Conservation (phyloP, 2,888 invertebrate genomes). For the Ormyrus pomaceus region DNA sequence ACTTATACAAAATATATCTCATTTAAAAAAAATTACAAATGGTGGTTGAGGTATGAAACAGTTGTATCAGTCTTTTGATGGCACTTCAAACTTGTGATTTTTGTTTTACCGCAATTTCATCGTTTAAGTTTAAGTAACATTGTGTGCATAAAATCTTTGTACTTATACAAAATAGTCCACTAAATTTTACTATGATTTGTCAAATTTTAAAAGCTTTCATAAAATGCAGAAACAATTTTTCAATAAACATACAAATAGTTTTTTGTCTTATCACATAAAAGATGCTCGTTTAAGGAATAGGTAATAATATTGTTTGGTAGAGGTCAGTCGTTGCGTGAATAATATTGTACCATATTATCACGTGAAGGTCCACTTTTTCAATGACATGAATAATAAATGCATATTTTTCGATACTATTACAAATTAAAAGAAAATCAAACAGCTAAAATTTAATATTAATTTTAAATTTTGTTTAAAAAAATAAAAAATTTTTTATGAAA, state of each 20-base stretch:
- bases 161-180: constrained; percentile 37
- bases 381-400: constrained; percentile 21
- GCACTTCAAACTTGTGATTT: constrained; percentile 34
- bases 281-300: constrained; percentile 23
- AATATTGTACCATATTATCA: constrained; percentile 34
- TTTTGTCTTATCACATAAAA: constrained; percentile 35
- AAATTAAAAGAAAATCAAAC: not conserved
- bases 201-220: constrained; percentile 11
- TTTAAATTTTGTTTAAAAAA: constrained; percentile 1
- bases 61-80: constrained; percentile 48
- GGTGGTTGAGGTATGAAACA: not conserved
- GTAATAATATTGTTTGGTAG: constrained; percentile 46
- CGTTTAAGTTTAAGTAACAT: not conserved
- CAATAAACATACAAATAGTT: constrained; percentile 36
- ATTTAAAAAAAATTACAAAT: not conserved
- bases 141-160: constrained; percentile 23
- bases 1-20: no score
- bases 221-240: constrained; percentile 34
- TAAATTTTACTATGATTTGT: constrained; percentile 8
- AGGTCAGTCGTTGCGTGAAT: constrained; percentile 23
- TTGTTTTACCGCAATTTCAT: constrained; percentile 15
- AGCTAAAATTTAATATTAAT: constrained; percentile 13
- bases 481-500: constrained; percentile 14
- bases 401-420: constrained; percentile 4
- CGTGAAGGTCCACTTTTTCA: constrained; percentile 11